Evolutionary conservation across 2,888 invertebrate species (phyloP), one percentile per base, ranked within the genome.

Genomic region (Drosophila gaucha): DNA sequence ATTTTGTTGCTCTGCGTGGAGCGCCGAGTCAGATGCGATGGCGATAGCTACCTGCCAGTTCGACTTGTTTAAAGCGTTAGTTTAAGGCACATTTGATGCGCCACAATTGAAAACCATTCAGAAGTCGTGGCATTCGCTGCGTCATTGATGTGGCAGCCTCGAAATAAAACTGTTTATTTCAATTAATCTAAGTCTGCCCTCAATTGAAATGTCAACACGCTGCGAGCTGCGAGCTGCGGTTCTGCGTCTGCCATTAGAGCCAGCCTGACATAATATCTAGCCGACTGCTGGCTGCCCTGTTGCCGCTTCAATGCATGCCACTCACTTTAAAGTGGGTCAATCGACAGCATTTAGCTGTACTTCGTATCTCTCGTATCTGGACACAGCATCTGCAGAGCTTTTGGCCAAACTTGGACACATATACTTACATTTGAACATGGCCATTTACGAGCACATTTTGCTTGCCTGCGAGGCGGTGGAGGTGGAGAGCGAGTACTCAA

Each of bases 161-260:
- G 18, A 46, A 52, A 41, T 59, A 20, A 46, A 57, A 58, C 51
- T 46, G 72, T 76, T 63, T 55, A 33, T 50, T 59, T 72, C 76
- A 74, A 84, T 84, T 73, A 69, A 76, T 83, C 67, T 65, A 65
- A 62, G 39, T 57, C 30, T 80, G 84, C 35, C 71, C 80, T 70
- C 85, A 75, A 82, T 87, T 85, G 78, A 82, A 87, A 80, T 82
- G 82, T 85, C 82, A 82, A 73, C 87, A 67, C 33, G 41, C 49
- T 35, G 46, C 8, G 31, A 6, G 31, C 33, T 28, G 18, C 14
- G 30, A 24, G 30, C 18, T 50, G 52, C 41, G 1, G 6, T 14
- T 44, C 50, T 1, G 43, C 31, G 24, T 54, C 38, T 38, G 46
- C 73, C 57, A 66, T 73, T 73, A 73, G 73, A 75, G 18, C 35